Evolutionary conservation across 2,888 invertebrate genomes (phyloP).

Genomic region (Caenorhabditis japonica): DNA sequence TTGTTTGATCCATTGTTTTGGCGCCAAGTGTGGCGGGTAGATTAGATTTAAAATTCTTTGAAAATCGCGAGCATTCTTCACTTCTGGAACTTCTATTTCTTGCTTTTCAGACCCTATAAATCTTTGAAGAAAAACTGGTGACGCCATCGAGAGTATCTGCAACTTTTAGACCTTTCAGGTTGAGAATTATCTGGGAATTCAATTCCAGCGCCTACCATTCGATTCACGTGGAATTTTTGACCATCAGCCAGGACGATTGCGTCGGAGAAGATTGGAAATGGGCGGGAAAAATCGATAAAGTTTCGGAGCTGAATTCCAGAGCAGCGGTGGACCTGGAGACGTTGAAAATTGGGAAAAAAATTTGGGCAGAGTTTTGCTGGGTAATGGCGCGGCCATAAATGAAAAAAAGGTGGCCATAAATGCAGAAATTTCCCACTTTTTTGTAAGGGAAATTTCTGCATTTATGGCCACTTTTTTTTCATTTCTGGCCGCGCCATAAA

Average conservation of each 20-base stretch:
- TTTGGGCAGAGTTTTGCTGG: neutral
- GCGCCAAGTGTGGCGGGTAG: conserved; percentile 29
- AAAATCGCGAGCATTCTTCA: conserved; percentile 20
- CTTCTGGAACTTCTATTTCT: neutral
- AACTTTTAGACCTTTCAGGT: too few relatives aligned
- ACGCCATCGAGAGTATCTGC: conserved; percentile 27
- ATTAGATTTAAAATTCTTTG: conserved; percentile 24
- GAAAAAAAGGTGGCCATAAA: too few relatives aligned
- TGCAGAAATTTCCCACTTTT: too few relatives aligned
- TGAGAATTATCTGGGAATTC: too few relatives aligned
- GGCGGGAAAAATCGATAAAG: conserved; percentile 23
- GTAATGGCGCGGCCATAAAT: too few relatives aligned
- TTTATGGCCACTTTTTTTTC: too few relatives aligned
- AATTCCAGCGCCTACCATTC: conserved; percentile 19
- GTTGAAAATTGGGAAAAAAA: conserved; percentile 1
- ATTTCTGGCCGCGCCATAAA: too few relatives aligned
- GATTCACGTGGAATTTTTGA: conserved; percentile 17
- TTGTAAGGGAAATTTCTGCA: too few relatives aligned
- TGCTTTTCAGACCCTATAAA: neutral
- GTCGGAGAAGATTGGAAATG: conserved; percentile 29
- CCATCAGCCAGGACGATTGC: neutral
- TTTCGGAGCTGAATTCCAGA: conserved; percentile 29
- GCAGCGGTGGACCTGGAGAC: conserved; percentile 12
- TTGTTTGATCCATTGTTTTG: conserved; percentile 42
- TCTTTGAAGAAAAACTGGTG: conserved; percentile 10